Percentiles rank a stretch among this genome's conserved stretches.
phyloP scores from a whole-genome alignment of 2,888 invertebrate species.

The Eurois occulta region DNA sequence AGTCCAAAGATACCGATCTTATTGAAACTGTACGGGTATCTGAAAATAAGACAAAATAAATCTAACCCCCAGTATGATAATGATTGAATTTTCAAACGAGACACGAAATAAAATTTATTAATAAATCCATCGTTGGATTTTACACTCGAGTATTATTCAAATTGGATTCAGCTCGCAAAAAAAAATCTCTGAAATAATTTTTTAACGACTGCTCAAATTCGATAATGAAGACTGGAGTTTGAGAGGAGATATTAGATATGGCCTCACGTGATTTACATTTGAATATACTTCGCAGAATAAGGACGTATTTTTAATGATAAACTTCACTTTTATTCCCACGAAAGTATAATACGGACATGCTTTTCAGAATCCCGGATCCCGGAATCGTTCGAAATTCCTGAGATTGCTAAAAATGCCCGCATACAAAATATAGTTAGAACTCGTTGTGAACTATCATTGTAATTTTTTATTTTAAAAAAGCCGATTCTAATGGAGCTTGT shows the following conservation, averaged over 20 bases:
- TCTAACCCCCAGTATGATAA: conserved; percentile 16
- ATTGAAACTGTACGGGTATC: neutral
- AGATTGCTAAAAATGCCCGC: too few species aligned
- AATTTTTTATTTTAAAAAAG: too few species aligned
- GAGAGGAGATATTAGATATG: neutral
- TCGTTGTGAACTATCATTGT: too few species aligned
- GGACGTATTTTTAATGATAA: conserved; percentile 27
- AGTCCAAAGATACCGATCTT: neutral
- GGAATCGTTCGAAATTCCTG: too few species aligned
- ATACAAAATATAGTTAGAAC: too few species aligned
- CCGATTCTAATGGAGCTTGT: too few species aligned
- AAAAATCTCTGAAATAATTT: conserved; percentile 20
- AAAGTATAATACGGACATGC: too few species aligned
- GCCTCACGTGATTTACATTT: conserved; percentile 29
- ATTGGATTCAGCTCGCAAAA: conserved; percentile 31
- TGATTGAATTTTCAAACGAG: conserved; percentile 16
- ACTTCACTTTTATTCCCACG: too few species aligned
- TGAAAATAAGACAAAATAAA: neutral
- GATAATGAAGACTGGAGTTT: conserved; percentile 16
- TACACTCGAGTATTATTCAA: conserved; percentile 32
- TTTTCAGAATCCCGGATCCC: too few species aligned
- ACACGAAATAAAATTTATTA: conserved; percentile 15
- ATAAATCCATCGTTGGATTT: conserved; percentile 29
- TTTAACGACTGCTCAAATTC: conserved; percentile 28
- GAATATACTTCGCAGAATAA: conserved; percentile 15